phyloP scores from a whole-genome alignment of 2,113 vertebrate genomes.

The Butastur rufipennis region DNA sequence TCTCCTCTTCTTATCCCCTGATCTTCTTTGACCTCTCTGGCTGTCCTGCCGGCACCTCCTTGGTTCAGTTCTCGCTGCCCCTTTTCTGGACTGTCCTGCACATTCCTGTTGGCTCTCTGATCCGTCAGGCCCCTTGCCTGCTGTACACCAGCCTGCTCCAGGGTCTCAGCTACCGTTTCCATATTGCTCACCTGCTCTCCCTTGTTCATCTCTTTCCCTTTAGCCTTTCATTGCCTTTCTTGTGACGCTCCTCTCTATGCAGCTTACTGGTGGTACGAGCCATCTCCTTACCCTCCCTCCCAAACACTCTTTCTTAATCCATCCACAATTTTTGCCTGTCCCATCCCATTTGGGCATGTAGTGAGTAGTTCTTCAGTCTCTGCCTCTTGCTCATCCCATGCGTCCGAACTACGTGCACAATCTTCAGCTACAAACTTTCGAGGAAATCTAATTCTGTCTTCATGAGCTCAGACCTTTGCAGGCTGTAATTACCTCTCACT shows the following conservation, averaged over 20 bases:
- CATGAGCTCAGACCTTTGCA: constrained; percentile 19
- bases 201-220: neutral
- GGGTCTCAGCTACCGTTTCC: neutral
- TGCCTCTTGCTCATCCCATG: neutral
- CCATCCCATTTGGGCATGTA: neutral
- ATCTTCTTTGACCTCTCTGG: neutral
- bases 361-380: neutral
- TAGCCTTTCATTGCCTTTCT: neutral
- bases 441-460: constrained; percentile 14
- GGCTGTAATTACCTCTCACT: constrained; percentile 26
- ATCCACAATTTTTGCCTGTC: neutral
- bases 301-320: neutral
- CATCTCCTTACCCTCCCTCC: neutral
- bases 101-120: neutral
- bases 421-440: neutral
- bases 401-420: neutral
- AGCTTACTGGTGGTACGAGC: neutral
- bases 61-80: neutral
- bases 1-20: neutral
- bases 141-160: neutral
- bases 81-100: neutral
- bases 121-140: neutral
- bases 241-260: rapidly evolving
- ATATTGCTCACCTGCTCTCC: neutral
- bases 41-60: neutral